Base-by-base conservation (phyloP, 2,888 invertebrate species). In the Hymenopus coronatus region DNA sequence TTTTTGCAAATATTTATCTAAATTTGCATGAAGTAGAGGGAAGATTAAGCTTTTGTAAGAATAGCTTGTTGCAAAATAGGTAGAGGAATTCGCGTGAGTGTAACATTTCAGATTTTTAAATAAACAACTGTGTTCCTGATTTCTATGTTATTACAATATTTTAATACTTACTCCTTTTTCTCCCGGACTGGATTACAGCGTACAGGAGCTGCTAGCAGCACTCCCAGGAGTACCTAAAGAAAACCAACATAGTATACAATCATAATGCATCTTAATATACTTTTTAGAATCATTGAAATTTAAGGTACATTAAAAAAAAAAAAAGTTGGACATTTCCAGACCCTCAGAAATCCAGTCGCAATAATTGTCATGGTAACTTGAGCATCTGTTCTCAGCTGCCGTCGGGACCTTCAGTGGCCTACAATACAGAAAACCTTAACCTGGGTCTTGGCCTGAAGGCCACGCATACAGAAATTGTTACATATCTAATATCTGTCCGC, bases 161-260 rank as follows among this genome's bases (percentile, higher is more conserved):
- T 54, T 54, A n/a, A 30, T 90, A 92, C 93, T 92, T 90, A 93
- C 93, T 93, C 92, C 92, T 92, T 92, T 88, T 93, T 93, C 81
- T 89, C 90, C 90, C 92, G 92, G 90, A 93, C 92, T n/a, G 93
- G 93, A 84, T 92, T 92, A 89, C 92, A 92, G 40, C 92, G 91
- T 40, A 93, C 92, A 89, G 94, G 93, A 91, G 94, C 94, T 91
- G 95, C 93, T 91, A 95, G 93, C 91, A 94, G 93, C 92, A 95
- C 94, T 93, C 94, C 95, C 91, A 95, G 93, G 92, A 95, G 93
- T 70, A 70, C 54, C 54, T 70, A 20, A 70, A 70, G 54, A 20
- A 70, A 70, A 70, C 6, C 54, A 70, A 70, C 15, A 70, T 70
- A 15, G 54, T 70, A 4, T 70, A 70, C 0, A 70, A 70, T 70